Percentiles rank a stretch among this genome's conserved stretches.
phyloP scores from a whole-genome alignment of 2,797 vertebrate genomes.

The Eulemur mongoz region DNA sequence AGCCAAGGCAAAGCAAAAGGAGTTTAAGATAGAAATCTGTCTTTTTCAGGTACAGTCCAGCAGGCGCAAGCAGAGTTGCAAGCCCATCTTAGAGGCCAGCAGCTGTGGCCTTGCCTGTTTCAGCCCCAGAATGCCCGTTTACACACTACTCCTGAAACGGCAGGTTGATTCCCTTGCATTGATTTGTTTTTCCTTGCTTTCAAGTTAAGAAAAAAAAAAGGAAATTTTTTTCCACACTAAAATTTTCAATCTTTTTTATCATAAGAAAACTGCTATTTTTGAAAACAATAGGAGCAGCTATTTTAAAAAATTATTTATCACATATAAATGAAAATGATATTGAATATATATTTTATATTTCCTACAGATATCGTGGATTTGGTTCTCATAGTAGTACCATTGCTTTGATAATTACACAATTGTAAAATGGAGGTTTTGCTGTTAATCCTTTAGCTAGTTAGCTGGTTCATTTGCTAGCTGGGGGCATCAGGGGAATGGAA shows the following conservation, averaged over 20 bases:
- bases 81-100: background rate
- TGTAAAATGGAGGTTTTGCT: background rate
- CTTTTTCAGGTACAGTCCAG: background rate
- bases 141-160: background rate
- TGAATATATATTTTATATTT: background rate
- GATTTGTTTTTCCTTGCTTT: background rate
- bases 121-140: rapidly evolving
- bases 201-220: background rate
- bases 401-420: background rate
- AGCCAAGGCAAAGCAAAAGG: background rate
- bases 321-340: background rate
- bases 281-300: background rate
- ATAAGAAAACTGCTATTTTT: background rate
- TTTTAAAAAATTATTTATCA: background rate
- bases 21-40: background rate
- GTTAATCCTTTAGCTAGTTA: background rate
- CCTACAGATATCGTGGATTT: background rate
- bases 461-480: background rate
- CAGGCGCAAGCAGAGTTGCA: background rate
- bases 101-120: background rate
- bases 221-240: background rate
- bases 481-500: background rate
- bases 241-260: background rate
- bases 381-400: background rate
- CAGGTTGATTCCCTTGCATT: background rate